Evolutionary conservation across 2,797 vertebrate genomes (phyloP).

Genomic region (Manis javanica): DNA sequence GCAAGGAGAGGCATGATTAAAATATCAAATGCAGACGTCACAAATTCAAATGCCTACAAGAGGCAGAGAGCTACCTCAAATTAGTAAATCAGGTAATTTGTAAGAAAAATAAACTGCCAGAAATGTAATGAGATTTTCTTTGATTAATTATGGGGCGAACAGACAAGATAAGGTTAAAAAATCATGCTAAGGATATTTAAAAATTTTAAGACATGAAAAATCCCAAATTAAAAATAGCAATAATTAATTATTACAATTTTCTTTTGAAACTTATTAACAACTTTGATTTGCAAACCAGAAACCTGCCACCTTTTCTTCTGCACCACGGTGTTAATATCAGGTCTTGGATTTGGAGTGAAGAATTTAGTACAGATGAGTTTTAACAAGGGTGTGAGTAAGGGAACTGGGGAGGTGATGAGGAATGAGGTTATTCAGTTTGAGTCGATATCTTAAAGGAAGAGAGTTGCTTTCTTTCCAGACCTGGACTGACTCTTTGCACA

Average conservation of each 20-base stretch:
- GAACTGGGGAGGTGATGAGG: not conserved
- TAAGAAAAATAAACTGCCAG: constrained; percentile 8
- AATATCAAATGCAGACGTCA: not conserved
- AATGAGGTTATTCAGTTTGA: not conserved
- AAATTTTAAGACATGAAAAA: constrained; percentile 9
- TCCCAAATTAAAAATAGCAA: constrained; percentile 17
- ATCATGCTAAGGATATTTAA: constrained; percentile 5
- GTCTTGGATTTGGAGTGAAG: not conserved
- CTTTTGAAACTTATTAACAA: constrained; percentile 14
- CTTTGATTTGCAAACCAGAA: constrained; percentile 36
- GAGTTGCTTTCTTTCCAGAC: not conserved
- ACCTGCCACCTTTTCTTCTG: not conserved
- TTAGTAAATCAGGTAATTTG: not conserved
- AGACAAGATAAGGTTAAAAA: constrained; percentile 38
- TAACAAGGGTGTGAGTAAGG: not conserved
- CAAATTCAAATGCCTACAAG: not conserved
- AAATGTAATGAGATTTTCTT: constrained; percentile 19
- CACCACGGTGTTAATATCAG: not conserved
- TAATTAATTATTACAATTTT: constrained; percentile 32
- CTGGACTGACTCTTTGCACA: not conserved
- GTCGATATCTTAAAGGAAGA: not conserved
- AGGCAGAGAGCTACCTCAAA: not conserved
- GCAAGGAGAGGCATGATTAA: not conserved
- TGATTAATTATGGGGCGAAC: not conserved
- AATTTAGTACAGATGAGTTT: not conserved